Evolutionary conservation across 2,888 invertebrate genomes (phyloP).

Genomic region (Cotesia congregata): DNA sequence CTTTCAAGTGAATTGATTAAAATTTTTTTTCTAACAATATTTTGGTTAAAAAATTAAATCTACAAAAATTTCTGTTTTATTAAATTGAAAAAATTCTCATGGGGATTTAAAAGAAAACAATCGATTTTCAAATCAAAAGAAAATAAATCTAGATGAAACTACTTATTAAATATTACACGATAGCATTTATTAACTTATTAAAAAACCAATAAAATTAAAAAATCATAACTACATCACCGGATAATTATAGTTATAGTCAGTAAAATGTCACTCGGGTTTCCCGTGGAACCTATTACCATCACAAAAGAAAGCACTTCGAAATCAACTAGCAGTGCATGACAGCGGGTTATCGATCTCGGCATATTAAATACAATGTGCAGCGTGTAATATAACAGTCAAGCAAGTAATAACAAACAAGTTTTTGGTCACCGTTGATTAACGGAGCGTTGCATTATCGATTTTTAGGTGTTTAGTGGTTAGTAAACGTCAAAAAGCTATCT

Average conservation of each 20-base stretch:
- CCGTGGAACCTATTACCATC: neutral
- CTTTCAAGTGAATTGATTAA: too few relatives aligned
- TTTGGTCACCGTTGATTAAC: slow-evolving; percentile 18
- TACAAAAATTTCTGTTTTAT: too few relatives aligned
- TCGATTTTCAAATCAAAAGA: too few relatives aligned
- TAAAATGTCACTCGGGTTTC: neutral
- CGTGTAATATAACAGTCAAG: neutral
- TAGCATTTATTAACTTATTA: too few relatives aligned
- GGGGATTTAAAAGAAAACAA: too few relatives aligned
- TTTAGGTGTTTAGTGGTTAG: slow-evolving; percentile 34
- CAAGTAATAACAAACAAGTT: slow-evolving; percentile 11
- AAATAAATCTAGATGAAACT: too few relatives aligned
- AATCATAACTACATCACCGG: slow-evolving; percentile 15
- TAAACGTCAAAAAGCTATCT: slow-evolving; percentile 28
- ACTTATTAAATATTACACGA: too few relatives aligned
- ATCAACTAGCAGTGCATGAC: neutral
- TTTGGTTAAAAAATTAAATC: too few relatives aligned
- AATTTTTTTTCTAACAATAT: too few relatives aligned
- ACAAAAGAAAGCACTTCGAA: slow-evolving; percentile 32
- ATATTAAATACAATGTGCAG: slow-evolving; percentile 11
- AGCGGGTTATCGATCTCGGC: slow-evolving; percentile 19
- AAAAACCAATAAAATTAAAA: neutral
- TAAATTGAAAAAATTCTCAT: too few relatives aligned
- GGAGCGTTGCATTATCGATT: slow-evolving; percentile 33
- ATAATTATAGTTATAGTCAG: slow-evolving; percentile 1